A percentile compares a stretch with the other conserved stretches of the same genome.
Evolutionary conservation across 2,797 vertebrate species (phyloP).

Genomic region (Agapornis canus): DNA sequence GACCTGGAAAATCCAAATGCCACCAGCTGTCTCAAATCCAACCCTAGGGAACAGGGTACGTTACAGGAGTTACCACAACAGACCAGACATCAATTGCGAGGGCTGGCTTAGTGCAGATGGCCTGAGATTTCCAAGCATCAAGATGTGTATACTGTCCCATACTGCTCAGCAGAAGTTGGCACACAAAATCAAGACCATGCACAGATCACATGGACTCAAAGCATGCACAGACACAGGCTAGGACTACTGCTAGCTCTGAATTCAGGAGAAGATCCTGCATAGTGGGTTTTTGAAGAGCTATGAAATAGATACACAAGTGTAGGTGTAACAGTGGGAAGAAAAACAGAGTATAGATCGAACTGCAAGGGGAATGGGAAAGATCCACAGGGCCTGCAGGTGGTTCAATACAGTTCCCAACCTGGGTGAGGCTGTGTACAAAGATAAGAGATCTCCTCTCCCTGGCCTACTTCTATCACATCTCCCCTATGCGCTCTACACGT

Average conservation of each 20-base stretch:
- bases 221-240: background rate
- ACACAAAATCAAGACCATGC: background rate
- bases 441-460: background rate
- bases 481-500: accelerated
- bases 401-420: background rate
- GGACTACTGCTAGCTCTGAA: background rate
- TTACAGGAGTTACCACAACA: background rate
- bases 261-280: background rate
- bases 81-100: background rate
- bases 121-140: background rate
- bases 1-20: conserved; percentile 59
- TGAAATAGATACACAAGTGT: background rate
- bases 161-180: background rate
- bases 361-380: background rate
- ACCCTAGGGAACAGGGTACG: background rate
- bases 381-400: accelerated
- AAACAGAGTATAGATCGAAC: background rate
- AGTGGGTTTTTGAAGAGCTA: background rate
- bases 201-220: background rate
- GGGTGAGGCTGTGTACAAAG: background rate
- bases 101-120: background rate
- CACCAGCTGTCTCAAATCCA: conserved; percentile 3
- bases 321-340: background rate
- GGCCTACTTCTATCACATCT: background rate
- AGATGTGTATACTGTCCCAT: background rate